phyloP scores from a whole-genome alignment of 2,797 vertebrate species.

The Pseudomugil tenellus region DNA sequence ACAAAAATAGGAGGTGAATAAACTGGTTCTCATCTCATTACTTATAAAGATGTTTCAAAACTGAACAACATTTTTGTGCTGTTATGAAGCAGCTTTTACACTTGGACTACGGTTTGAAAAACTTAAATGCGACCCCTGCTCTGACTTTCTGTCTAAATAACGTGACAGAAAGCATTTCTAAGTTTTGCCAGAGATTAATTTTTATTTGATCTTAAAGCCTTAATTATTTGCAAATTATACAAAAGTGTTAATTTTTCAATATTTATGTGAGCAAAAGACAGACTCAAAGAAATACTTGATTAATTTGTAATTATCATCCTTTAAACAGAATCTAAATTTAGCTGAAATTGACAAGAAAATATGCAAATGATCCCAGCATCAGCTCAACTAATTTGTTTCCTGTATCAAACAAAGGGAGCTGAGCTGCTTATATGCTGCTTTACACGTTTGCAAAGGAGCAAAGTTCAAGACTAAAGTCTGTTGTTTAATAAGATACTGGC shows the following conservation, averaged over 20 bases:
- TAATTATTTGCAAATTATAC: no score
- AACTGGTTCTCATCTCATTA: no score
- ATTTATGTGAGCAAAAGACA: not conserved
- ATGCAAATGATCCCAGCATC: constrained; percentile 21
- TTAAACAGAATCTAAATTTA: constrained; percentile 12
- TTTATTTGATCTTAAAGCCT: no score
- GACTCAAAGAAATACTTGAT: not conserved
- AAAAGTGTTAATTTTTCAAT: not conserved
- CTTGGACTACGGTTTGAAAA: not conserved
- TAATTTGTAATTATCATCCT: not conserved
- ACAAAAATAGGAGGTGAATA: no score
- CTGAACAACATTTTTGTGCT: not conserved
- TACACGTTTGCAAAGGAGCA: not conserved
- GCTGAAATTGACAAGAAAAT: constrained; percentile 10
- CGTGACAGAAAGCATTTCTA: no score
- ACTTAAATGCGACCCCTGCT: no score
- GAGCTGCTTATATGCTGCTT: constrained; percentile 11
- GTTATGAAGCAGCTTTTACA: not conserved
- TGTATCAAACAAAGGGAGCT: constrained; percentile 9
- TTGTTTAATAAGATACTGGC: constrained; percentile 1
- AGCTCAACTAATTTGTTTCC: constrained; percentile 29
- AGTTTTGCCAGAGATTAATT: no score
- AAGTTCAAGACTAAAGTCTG: constrained; percentile 11
- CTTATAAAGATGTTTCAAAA: no score
- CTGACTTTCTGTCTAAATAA: no score